Base-by-base conservation (phyloP, 2,888 invertebrate species). In the Cheiracanthium punctorium region DNA sequence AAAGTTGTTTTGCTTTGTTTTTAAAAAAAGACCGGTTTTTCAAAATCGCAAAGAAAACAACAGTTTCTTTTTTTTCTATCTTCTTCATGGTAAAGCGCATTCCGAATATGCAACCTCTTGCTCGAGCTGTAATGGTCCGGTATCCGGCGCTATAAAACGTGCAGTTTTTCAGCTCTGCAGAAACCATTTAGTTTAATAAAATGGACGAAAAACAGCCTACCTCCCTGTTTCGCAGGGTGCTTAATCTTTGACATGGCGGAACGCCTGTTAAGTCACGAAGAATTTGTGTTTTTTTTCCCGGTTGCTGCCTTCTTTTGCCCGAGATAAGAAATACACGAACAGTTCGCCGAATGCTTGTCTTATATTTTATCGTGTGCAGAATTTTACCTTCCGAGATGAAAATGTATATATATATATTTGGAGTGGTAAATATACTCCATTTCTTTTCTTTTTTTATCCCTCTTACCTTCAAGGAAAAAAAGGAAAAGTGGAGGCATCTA, bases 161-260 rank as follows among this genome's bases (percentile, higher is more conserved):
- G 80, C 85, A 74, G 85, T 86, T 86, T 86, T 80, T 86, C 85
- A 86, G 85, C 29, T 80, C 75, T 72, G 85, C 80, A 86, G 85
- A 86, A 80, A 80, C 85, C 85, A 86, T 86, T 86, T 86, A 86
- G 80, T 86, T 86, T 86, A 86, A 86, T 86, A 86, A 86, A 86
- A 86, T 86, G 85, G 85, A 86, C 85, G 85, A 86, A 86, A 75
- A 86, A 80, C 85, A 86, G 85, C 80, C 75, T 41, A 67, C 85
- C 80, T 86, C 74, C 75, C 84, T 76, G 73, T 74, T 85, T 85
- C 65, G 85, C 69, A 52, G 75, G 85, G 85, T 86, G 80, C 85
- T 86, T 86, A 86, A 86, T 86, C 85, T 86, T 86, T 86, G 85
- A 86, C 85, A 86, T 75, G 37, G 85, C 80, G 85, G 75, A 86